phyloP scores from a whole-genome alignment of 2,888 invertebrate genomes.

The Scrobipalpa costella region DNA sequence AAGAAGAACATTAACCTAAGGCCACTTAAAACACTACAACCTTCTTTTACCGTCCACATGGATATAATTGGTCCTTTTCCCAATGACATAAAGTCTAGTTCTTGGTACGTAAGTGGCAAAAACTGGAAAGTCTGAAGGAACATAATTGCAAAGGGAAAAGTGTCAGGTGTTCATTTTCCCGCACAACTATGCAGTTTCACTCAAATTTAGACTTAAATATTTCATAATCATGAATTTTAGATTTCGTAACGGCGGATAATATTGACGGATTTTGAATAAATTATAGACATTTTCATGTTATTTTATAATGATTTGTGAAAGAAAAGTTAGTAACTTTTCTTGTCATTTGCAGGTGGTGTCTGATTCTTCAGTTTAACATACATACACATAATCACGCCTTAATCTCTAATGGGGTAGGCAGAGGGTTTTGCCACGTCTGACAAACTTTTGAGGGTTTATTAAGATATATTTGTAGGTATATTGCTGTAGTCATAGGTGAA shows the following conservation, averaged over 20 bases:
- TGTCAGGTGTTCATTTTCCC: slow-evolving; percentile 61
- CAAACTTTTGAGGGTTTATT: too few relatives aligned
- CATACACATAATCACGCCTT: too few relatives aligned
- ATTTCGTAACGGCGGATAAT: background rate
- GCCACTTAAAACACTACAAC: slow-evolving; percentile 4
- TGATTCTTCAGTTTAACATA: too few relatives aligned
- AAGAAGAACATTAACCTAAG: slow-evolving; percentile 34
- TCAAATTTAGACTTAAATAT: slow-evolving; percentile 32
- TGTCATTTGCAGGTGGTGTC: background rate
- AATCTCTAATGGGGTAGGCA: too few relatives aligned
- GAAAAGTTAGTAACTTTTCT: background rate
- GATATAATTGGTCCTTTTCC: background rate
- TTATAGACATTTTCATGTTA: background rate
- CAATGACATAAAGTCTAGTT: background rate
- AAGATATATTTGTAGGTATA: too few relatives aligned
- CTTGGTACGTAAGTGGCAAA: background rate
- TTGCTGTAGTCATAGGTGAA: too few relatives aligned
- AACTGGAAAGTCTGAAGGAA: background rate
- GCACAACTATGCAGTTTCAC: slow-evolving; percentile 30
- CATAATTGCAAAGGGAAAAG: slow-evolving; percentile 35
- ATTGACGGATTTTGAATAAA: background rate
- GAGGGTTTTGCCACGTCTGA: too few relatives aligned
- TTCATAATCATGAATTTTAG: slow-evolving; percentile 4
- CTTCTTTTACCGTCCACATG: slow-evolving; percentile 1
- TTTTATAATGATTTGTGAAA: background rate